Evolutionary conservation across 1,140 invertebrate genomes (phyloP).

Genomic region (Carposina sasakii): DNA sequence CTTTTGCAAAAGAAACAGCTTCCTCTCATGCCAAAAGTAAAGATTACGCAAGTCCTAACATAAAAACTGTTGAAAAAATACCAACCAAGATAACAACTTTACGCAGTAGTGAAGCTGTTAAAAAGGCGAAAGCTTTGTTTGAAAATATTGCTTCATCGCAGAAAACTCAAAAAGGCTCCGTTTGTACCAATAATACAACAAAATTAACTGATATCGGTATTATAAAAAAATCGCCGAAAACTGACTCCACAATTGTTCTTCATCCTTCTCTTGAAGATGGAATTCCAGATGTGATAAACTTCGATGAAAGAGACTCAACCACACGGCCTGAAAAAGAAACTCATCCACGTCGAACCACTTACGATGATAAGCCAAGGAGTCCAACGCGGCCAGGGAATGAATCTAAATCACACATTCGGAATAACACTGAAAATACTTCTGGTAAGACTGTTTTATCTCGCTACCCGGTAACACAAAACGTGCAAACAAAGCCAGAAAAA

Average conservation of each 20-base stretch:
- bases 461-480: slow-evolving; percentile 25
- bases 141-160: slow-evolving; percentile 74
- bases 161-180: slow-evolving; percentile 43
- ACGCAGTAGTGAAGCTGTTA: slow-evolving; percentile 75
- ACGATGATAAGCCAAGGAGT: slow-evolving; percentile 29
- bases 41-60: slow-evolving; percentile 26
- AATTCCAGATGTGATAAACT: too few species aligned
- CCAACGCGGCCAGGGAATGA: slow-evolving; percentile 28
- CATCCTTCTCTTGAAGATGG: slow-evolving; percentile 34
- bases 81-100: slow-evolving; percentile 60
- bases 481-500: slow-evolving; percentile 17
- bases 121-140: slow-evolving; percentile 78
- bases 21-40: slow-evolving; percentile 35
- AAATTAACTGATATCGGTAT: slow-evolving; percentile 61
- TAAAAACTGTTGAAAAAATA: slow-evolving; percentile 36
- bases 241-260: slow-evolving; percentile 35
- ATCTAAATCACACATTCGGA: slow-evolving; percentile 38
- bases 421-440: slow-evolving; percentile 26
- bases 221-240: slow-evolving; percentile 48
- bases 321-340: too few species aligned
- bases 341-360: neutral
- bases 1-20: slow-evolving; percentile 22
- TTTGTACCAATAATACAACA: slow-evolving; percentile 42
- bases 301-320: too few species aligned
- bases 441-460: slow-evolving; percentile 27